Evolutionary conservation across 2,888 invertebrate genomes (phyloP).

Genomic region (Mactromeris polynyma): DNA sequence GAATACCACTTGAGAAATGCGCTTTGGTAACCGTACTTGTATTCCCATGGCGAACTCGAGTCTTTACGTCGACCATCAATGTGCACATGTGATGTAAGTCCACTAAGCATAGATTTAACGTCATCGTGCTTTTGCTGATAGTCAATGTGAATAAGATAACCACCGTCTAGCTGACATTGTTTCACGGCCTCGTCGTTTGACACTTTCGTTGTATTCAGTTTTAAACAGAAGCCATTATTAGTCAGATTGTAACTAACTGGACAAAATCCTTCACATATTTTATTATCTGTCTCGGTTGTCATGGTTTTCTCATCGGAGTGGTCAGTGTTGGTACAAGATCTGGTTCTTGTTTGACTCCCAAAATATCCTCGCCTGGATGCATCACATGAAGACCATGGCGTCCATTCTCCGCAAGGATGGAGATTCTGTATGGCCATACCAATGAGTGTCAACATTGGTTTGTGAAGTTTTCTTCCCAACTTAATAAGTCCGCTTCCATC

Average conservation of each 20-base stretch:
- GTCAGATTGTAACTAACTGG: constrained; percentile 16
- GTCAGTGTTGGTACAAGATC: background rate
- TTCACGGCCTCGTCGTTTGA: background rate
- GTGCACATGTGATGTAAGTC: no score
- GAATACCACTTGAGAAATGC: no score
- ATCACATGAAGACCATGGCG: constrained; percentile 13
- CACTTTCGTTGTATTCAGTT: background rate
- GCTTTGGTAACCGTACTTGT: no score
- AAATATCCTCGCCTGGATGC: background rate
- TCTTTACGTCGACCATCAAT: no score
- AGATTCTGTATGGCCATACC: constrained; percentile 14
- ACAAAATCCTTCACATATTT: constrained; percentile 39
- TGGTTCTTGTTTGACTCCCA: constrained; percentile 6
- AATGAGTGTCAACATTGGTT: constrained; percentile 16
- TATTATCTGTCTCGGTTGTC: background rate
- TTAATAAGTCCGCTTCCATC: constrained; percentile 2
- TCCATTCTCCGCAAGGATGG: constrained; percentile 4
- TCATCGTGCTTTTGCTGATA: background rate
- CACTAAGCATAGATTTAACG: no score
- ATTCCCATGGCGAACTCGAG: no score
- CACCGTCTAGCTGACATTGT: constrained; percentile 29
- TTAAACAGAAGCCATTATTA: constrained; percentile 22
- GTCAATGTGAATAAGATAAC: constrained; percentile 29
- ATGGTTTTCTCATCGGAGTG: background rate
- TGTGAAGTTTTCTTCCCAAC: background rate